Base-by-base conservation (phyloP, 2,888 invertebrate genomes). In the Hemicrepidius hirtus region DNA sequence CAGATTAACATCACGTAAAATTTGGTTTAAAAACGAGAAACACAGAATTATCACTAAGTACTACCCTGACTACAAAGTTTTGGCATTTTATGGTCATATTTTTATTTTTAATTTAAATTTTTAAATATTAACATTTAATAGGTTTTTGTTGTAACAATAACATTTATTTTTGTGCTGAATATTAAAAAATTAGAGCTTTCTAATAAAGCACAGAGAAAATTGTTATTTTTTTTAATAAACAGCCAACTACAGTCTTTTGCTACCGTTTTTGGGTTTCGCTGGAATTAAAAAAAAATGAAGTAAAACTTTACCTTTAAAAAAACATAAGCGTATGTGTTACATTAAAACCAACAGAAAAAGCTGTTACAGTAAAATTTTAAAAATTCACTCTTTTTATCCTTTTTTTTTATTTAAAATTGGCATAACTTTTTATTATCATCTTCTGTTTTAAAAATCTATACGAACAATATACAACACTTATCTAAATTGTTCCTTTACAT, bases 201-300 rank as follows among this genome's bases (percentile, higher is more conserved):
- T 32, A 5, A 32, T 6, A 32, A 5, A 32, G 3, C 32, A 28
- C 28, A 3, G 6, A 28, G 28, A n/a, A n/a, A n/a, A n/a, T n/a
- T n/a, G n/a, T n/a, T n/a, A n/a, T n/a, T n/a, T n/a, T n/a, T n/a
- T n/a, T 55, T 55, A 55, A 32, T n/a, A n/a, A 37, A 65, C 65
- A 65, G 65, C 65, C 65, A 41, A 53, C 16, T 16, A 32, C 66
- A 66, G 66, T 66, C 66, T 66, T 66, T 41, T 41, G 55, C 66
- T 66, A 55, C 32, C 12, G 21, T 24, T 3, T 7, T 46, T 6
- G 16, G 18, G 20, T 46, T 20, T 18, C 7, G 46, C 46, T 46
- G 46, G 7, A 4, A 46, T 18, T 18, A 2, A 46, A 32, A 32
- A 5, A 16, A 44, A 44, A 7, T 13, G 7, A 16, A 18, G 13